phyloP scores from a whole-genome alignment of 2,113 vertebrate genomes.

The Chascanopsetta lugubris region DNA sequence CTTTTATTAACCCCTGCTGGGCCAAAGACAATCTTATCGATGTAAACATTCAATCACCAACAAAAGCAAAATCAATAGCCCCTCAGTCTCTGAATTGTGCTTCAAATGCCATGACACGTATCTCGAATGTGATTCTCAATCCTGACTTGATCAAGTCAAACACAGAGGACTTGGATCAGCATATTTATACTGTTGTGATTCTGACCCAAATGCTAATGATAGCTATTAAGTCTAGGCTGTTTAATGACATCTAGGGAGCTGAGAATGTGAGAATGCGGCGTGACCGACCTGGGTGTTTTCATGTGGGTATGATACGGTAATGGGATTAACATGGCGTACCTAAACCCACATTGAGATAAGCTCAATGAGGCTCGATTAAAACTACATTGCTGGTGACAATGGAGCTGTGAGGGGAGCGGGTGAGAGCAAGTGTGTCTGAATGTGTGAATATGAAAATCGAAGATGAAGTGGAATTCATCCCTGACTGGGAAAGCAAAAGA shows the following conservation, averaged over 20 bases:
- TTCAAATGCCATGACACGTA: conserved; percentile 39
- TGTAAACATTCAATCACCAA: conserved; percentile 19
- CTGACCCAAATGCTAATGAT: conserved; percentile 75
- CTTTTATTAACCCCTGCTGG: conserved; percentile 44
- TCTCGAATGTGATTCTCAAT: conserved; percentile 38
- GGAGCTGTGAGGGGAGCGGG: conserved; percentile 16
- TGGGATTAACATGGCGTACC: conserved; percentile 78
- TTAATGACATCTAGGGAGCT: conserved; percentile 69
- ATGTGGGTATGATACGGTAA: conserved; percentile 71
- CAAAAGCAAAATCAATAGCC: conserved; percentile 33
- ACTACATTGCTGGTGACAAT: conserved; percentile 66
- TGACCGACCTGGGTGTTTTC: conserved; percentile 73
- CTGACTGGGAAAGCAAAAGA: background rate
- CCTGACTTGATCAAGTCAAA: conserved; percentile 58
- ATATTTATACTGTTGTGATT: conserved; percentile 61
- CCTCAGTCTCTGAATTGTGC: conserved; percentile 28
- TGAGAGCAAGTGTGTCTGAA: conserved; percentile 17
- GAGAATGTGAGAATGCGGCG: conserved; percentile 65
- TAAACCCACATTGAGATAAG: conserved; percentile 79
- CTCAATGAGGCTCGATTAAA: conserved; percentile 71
- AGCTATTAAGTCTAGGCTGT: conserved; percentile 67
- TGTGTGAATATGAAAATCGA: conserved; percentile 31
- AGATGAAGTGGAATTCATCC: conserved; percentile 23
- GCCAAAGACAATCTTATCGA: conserved; percentile 48
- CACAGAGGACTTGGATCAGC: conserved; percentile 26